These are phyloP conservation scores for Shargacucullia verbasci DNA, from an alignment of 2,888 invertebrate species.

Conservation along the genomic window DNA sequence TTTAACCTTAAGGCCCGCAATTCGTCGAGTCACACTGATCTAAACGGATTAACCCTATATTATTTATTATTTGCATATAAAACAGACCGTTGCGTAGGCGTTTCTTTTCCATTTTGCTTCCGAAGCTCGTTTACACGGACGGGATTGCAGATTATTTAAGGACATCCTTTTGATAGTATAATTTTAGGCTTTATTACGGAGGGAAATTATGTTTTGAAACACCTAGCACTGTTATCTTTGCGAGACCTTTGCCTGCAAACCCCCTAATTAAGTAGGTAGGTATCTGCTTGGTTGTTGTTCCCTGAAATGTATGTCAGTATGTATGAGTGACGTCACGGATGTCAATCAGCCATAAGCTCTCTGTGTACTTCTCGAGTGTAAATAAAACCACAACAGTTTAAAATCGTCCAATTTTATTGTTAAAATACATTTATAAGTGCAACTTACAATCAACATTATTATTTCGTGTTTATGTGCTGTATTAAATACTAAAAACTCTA, in stretches of 20 bases:
- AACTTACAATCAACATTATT: too few species aligned
- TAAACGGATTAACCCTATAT: slow-evolving; percentile 49
- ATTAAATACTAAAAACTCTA: too few species aligned
- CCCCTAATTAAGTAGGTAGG: background rate
- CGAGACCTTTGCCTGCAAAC: background rate
- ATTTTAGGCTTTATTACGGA: slow-evolving; percentile 10
- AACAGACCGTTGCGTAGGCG: slow-evolving; percentile 24
- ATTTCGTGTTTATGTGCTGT: too few species aligned
- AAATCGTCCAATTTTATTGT: too few species aligned
- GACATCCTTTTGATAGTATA: slow-evolving; percentile 12
- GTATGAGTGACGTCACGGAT: too few species aligned
- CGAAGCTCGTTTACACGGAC: slow-evolving; percentile 25
- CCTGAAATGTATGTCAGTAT: too few species aligned
- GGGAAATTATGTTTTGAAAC: background rate
- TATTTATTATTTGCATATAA: slow-evolving; percentile 52
- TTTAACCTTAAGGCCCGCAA: slow-evolving; percentile 30
- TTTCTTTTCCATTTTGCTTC: slow-evolving; percentile 29
- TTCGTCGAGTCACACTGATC: slow-evolving; percentile 50
- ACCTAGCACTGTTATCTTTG: slow-evolving; percentile 2
- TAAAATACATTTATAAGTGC: too few species aligned
- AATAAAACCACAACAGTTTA: too few species aligned
- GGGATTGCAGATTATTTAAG: slow-evolving; percentile 25
- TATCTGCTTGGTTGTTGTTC: too few species aligned
- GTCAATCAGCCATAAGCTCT: too few species aligned
- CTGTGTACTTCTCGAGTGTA: too few species aligned